These are phyloP conservation scores for Scolopax bukidnonensis DNA, from an alignment of 2,797 vertebrate genomes.

Conservation along the genomic window DNA sequence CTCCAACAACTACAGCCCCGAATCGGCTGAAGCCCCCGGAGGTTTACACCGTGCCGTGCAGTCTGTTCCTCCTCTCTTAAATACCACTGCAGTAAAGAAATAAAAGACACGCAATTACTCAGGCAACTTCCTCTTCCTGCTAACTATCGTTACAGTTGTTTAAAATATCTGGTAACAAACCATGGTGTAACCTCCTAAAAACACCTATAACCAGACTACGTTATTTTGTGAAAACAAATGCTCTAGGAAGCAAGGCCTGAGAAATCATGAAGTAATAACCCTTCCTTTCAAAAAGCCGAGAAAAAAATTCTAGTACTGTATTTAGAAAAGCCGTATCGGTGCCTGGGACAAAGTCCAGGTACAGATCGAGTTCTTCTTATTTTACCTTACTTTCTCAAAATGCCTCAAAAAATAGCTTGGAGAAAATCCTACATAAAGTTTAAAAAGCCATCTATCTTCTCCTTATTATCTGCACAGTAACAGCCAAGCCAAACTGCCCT, in stretches of 20 bases:
- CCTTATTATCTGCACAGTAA: not conserved
- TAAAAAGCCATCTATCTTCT: not conserved
- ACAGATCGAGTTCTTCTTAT: not conserved
- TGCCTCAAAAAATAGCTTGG: not conserved
- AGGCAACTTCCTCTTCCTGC: not conserved
- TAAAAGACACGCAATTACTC: not conserved
- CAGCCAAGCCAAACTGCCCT: not conserved
- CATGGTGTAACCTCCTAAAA: not conserved
- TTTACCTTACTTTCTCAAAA: not conserved
- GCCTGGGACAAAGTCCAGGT: not conserved
- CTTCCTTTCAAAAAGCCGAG: not conserved
- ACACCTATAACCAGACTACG: not conserved
- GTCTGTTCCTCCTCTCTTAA: not conserved
- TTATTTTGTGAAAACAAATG: not conserved
- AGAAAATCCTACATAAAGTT: not conserved
- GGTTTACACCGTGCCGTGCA: not conserved
- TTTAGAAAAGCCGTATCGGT: not conserved
- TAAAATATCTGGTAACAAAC: not conserved
- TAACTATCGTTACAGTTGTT: not conserved
- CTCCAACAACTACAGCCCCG: not conserved
- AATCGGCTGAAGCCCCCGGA: conserved; percentile 10
- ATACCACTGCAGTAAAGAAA: not conserved
- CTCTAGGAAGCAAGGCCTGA: not conserved
- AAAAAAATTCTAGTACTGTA: not conserved
- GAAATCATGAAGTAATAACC: not conserved